Conservation (phyloP, 2,797 vertebrate genomes). For the Geotrypetes seraphini region DNA sequence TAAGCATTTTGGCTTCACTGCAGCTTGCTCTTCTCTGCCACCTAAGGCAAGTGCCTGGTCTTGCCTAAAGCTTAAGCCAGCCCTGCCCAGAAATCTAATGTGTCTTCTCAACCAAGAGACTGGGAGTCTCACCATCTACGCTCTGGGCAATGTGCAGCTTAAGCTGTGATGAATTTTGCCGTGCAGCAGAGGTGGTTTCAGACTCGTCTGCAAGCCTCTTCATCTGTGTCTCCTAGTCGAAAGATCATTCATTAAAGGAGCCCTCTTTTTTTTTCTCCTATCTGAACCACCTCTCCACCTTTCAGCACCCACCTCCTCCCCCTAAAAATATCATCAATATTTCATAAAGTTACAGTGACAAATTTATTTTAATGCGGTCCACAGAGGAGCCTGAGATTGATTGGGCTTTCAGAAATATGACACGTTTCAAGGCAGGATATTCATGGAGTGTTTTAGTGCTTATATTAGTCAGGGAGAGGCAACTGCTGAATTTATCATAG, state of each 20-base stretch:
- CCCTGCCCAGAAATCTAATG: no score
- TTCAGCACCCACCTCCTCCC: constrained; percentile 53
- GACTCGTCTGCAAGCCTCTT: constrained; percentile 25
- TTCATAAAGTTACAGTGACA: constrained; percentile 69
- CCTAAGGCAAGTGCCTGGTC: no score
- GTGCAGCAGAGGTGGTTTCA: no score
- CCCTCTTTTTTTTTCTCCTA: constrained; percentile 36
- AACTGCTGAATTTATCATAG: constrained; percentile 93
- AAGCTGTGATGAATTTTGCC: no score
- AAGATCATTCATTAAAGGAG: constrained; percentile 65
- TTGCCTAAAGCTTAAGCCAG: no score
- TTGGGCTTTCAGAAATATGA: constrained; percentile 80
- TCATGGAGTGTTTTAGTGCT: constrained; percentile 71
- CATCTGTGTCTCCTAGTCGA: constrained; percentile 45
- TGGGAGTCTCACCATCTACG: no score
- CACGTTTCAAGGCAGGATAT: constrained; percentile 72
- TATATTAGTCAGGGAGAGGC: constrained; percentile 72
- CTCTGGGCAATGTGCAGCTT: no score
- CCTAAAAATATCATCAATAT: constrained; percentile 73
- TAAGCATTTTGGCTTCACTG: no score
- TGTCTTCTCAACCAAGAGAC: no score
- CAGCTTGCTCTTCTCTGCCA: no score
- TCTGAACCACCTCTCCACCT: constrained; percentile 54
- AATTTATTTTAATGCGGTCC: constrained; percentile 81
- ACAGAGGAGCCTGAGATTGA: constrained; percentile 80